Base-by-base conservation (phyloP, 2,113 vertebrate genomes). In the Hydrolagus affinis region DNA sequence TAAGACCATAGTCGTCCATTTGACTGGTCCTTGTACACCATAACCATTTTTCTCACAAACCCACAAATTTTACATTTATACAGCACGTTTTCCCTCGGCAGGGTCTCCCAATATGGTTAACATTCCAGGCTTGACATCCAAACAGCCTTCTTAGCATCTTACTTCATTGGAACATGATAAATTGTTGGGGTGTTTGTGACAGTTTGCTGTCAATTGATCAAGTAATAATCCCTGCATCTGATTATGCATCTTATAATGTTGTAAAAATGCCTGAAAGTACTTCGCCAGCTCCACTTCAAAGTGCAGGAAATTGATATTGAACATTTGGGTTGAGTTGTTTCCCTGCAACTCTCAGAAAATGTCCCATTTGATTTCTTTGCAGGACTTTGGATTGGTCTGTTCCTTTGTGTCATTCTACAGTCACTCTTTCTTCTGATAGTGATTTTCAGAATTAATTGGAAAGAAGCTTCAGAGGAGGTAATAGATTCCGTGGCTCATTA, bases 381-480 rank as follows among this genome's bases (percentile, higher is more conserved):
- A 85, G 85, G 85, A 14, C 56, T n/a, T 7, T 85, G 85, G 85
- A 71, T 44, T 1, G 44, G 85, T 19, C 70, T 85, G 21, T 7
- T 15, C 0, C 1, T 19, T n/a, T 71, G 85, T 64, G 56, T 73
- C 0, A 12, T 25, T 15, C 9, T 23, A 10, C 85, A 62, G 30
- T 73, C 11, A 11, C 17, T 14, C 14, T 73, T 85, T 62, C 32
- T 17, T 28, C 78, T 30, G 60, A 30, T 19, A 66, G 78, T 83
- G 60, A 68, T 66, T 3, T 66, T 10, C 78, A 66, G 4, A 21
- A 30, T 68, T 8, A 30, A 83, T 15, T 83, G 78, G 78, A 83
- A 30, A 0, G 15, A 83, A 64, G 62, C 60, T 19, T 83, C 78
- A 2, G 14, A 66, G 64, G 23, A 66, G 78, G 78, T 83, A 32